phyloP scores from a whole-genome alignment of 1,140 invertebrate species.

The Eriocheir sinensis region DNA sequence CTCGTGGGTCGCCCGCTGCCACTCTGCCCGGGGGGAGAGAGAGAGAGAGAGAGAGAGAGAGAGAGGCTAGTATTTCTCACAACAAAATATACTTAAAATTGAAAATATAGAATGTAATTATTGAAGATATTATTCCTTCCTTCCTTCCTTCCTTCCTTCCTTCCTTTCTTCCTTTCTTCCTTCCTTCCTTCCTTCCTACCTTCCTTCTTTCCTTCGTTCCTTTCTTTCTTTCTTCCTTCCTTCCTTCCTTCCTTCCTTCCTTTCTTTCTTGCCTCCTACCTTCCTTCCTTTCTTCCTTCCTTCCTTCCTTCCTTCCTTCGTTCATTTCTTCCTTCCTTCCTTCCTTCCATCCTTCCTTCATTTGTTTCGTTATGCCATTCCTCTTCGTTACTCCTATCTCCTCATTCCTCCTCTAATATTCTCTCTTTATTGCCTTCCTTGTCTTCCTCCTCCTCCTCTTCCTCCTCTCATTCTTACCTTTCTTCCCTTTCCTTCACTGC shows the following conservation, averaged over 20 bases:
- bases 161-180: background rate
- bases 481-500: background rate
- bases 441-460: background rate
- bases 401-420: background rate
- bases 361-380: background rate
- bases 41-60: no score
- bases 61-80: no score
- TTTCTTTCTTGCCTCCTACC: background rate
- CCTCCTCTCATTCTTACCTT: background rate
- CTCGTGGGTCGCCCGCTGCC: no score
- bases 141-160: background rate
- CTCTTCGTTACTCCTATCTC: background rate
- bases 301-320: background rate
- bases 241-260: background rate
- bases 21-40: no score
- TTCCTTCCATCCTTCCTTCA: background rate
- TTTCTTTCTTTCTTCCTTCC: no score
- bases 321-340: background rate
- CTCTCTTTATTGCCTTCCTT: background rate
- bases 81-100: no score
- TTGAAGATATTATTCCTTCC: background rate
- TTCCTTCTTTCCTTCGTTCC: background rate
- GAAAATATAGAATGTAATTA: no score
- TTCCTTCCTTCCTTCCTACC: background rate
- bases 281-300: background rate